These are phyloP conservation scores for Martes martes DNA, from an alignment of 2,113 vertebrate species.

Conservation along the genomic window DNA sequence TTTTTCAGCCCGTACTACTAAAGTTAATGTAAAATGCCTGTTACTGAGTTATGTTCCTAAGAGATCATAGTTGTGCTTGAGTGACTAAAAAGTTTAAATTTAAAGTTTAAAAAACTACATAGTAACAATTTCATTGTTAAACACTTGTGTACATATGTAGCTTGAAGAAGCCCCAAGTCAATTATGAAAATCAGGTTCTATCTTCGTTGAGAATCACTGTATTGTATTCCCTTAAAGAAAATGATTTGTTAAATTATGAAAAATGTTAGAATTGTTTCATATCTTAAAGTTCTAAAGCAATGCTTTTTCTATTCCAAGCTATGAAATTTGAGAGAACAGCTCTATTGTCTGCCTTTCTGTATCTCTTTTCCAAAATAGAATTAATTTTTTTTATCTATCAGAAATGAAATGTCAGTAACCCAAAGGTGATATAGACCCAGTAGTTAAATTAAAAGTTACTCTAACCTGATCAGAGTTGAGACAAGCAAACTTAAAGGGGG, in stretches of 20 bases:
- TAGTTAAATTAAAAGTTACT: background rate
- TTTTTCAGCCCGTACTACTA: background rate
- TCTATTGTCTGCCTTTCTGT: background rate
- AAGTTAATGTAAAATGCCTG: background rate
- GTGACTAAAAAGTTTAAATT: background rate
- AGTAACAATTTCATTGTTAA: background rate
- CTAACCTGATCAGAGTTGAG: background rate
- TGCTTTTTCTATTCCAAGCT: constrained; percentile 1
- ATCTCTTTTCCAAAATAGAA: background rate
- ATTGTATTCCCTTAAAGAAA: background rate
- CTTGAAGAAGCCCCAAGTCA: background rate
- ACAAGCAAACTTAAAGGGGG: background rate
- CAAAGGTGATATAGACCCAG: background rate
- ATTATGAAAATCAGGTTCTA: background rate
- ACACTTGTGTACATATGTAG: background rate
- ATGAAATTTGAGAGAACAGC: background rate
- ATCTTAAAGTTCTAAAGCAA: background rate
- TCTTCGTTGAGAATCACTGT: background rate
- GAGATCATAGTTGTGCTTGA: background rate
- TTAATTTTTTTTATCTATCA: constrained; percentile 1
- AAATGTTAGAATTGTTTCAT: background rate
- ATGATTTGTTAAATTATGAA: background rate
- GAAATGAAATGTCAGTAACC: background rate
- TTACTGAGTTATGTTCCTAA: background rate
- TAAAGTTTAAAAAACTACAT: background rate